These are phyloP conservation scores for Tachypleus tridentatus DNA, from an alignment of 1,140 invertebrate genomes.

Conservation along the genomic window DNA sequence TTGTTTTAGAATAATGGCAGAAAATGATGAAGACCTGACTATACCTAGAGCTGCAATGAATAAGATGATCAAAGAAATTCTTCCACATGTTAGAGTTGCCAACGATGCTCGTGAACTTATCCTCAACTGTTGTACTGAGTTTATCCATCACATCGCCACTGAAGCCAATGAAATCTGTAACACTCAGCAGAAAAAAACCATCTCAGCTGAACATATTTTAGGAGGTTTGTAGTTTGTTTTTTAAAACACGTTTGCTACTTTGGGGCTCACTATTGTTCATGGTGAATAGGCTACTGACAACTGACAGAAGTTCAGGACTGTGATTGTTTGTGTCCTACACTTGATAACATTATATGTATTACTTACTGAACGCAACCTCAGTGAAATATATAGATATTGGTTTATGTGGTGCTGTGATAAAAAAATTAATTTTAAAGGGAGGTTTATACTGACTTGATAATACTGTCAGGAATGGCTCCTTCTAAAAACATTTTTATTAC, in stretches of 20 bases:
- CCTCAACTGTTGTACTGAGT: slow-evolving; percentile 92
- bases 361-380: too few relatives aligned
- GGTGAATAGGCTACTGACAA: too few relatives aligned
- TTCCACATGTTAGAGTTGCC: slow-evolving; percentile 81
- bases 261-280: too few relatives aligned
- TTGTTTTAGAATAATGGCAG: slow-evolving; percentile 20
- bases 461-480: too few relatives aligned
- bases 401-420: too few relatives aligned
- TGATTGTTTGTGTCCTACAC: too few relatives aligned
- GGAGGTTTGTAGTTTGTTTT: slow-evolving; percentile 41
- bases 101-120: slow-evolving; percentile 92
- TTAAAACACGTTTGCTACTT: slow-evolving; percentile 2
- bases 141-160: slow-evolving; percentile 89
- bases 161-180: slow-evolving; percentile 97
- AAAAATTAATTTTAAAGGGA: too few relatives aligned
- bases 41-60: slow-evolving; percentile 92
- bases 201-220: slow-evolving; percentile 92
- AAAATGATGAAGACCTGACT: slow-evolving; percentile 68
- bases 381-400: too few relatives aligned
- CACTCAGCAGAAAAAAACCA: slow-evolving; percentile 89
- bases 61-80: slow-evolving; percentile 96
- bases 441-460: too few relatives aligned
- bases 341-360: too few relatives aligned
- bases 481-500: too few relatives aligned
- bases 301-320: too few relatives aligned